Evolutionary conservation across 2,113 vertebrate species (phyloP).

Genomic region (Dendrocopos noguchii): DNA sequence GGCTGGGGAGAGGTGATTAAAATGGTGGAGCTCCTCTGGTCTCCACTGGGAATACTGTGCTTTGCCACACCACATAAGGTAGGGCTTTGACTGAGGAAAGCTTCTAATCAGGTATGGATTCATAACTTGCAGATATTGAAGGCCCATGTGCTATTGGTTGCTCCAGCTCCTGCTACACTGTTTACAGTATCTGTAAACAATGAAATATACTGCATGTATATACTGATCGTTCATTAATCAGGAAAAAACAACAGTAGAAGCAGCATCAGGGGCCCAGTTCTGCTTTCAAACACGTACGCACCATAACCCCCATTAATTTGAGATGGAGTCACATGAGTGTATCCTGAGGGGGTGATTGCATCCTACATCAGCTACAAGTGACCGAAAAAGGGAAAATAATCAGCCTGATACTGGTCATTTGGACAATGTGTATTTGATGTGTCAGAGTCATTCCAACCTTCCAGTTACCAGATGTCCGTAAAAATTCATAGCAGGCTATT

Average conservation of each 20-base stretch:
- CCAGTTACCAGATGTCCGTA: slow-evolving; percentile 80
- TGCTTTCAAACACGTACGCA: background rate
- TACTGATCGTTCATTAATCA: slow-evolving; percentile 13
- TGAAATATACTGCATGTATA: background rate
- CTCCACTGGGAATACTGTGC: background rate
- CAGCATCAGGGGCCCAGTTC: background rate
- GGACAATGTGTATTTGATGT: slow-evolving; percentile 74
- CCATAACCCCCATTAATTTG: slow-evolving; percentile 20
- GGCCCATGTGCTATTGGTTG: background rate
- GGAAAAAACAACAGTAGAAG: background rate
- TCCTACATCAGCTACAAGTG: slow-evolving; percentile 38
- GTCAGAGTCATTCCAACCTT: slow-evolving; percentile 71
- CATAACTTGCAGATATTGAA: background rate
- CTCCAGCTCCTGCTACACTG: background rate
- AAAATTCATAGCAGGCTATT: slow-evolving; percentile 84
- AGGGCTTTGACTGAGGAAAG: background rate
- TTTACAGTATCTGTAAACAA: background rate
- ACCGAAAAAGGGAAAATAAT: slow-evolving; percentile 41
- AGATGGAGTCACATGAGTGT: background rate
- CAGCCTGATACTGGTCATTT: slow-evolving; percentile 69
- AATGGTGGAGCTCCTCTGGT: background rate
- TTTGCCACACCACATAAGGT: background rate
- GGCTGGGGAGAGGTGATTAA: background rate
- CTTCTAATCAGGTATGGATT: background rate
- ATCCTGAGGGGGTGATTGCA: slow-evolving; percentile 8